Evolutionary conservation across 2,113 vertebrate genomes (phyloP).

Genomic region (Cyprinodon tularosa): DNA sequence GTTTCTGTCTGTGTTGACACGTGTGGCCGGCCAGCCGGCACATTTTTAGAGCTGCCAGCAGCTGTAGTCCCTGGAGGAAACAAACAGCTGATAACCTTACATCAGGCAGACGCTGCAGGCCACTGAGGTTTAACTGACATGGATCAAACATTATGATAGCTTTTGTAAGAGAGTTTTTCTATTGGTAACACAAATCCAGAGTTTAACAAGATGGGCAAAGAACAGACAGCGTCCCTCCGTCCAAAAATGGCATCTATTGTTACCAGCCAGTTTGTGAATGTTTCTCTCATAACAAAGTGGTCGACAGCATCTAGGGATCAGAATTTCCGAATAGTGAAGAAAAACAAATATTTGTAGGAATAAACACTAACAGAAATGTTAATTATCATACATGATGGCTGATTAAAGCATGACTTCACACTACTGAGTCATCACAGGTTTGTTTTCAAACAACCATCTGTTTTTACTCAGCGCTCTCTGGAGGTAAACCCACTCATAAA

Average conservation of each 20-base stretch:
- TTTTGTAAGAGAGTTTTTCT: not conserved
- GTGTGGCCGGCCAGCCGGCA: not conserved
- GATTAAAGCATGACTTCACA: not conserved
- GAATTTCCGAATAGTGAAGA: not conserved
- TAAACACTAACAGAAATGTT: not conserved
- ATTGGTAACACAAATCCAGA: not conserved
- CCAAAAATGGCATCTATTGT: not conserved
- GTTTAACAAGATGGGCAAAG: slow-evolving; percentile 1
- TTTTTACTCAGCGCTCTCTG: not conserved
- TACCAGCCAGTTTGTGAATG: no score
- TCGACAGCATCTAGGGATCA: not conserved
- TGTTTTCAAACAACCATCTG: not conserved
- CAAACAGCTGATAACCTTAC: slow-evolving; percentile 8
- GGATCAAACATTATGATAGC: not conserved
- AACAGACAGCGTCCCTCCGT: not conserved
- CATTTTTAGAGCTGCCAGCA: not conserved
- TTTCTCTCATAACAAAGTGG: no score
- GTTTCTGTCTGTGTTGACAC: slow-evolving; percentile 1
- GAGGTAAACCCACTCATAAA: not conserved
- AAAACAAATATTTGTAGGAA: not conserved
- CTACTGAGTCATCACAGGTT: not conserved
- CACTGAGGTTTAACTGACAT: not conserved
- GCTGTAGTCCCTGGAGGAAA: not conserved
- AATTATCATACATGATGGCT: not conserved
- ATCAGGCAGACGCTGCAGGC: not conserved